phyloP scores from a whole-genome alignment of 2,113 vertebrate genomes.

The Aspiorhynchus laticeps region DNA sequence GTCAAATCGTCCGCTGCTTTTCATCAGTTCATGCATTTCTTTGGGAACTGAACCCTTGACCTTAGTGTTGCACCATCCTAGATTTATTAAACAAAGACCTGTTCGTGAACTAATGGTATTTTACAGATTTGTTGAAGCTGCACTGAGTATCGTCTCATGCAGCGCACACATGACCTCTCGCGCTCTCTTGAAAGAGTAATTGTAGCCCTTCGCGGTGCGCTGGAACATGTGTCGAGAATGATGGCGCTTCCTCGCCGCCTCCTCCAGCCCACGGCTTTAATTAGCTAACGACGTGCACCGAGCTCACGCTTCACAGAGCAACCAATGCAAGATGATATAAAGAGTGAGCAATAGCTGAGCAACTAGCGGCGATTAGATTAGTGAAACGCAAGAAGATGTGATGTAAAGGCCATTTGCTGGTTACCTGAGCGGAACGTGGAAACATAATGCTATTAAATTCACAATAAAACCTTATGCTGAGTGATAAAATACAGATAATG shows the following conservation, averaged over 20 bases:
- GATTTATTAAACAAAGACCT: neutral
- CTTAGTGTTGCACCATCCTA: neutral
- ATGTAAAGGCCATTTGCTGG: constrained; percentile 16
- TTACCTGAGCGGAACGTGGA: neutral
- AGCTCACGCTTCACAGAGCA: constrained; percentile 45
- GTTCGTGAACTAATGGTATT: neutral
- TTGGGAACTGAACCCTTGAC: neutral
- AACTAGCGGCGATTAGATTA: neutral
- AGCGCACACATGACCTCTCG: neutral
- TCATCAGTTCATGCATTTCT: neutral
- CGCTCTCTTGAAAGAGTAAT: constrained; percentile 72
- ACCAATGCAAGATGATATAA: constrained; percentile 9
- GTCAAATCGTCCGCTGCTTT: too few relatives aligned
- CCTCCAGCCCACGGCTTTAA: constrained; percentile 69
- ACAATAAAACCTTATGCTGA: neutral
- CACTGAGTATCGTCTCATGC: neutral
- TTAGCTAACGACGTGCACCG: constrained; percentile 69
- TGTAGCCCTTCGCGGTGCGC: constrained; percentile 72
- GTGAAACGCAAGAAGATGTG: neutral
- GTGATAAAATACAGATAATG: constrained; percentile 3
- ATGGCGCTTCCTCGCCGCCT: constrained; percentile 67
- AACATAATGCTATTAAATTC: constrained; percentile 1
- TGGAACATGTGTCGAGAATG: constrained; percentile 72
- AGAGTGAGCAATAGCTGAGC: neutral
- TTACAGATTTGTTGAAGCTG: neutral